Base-by-base conservation (phyloP, 2,888 invertebrate genomes). In the Megamerina dolium region DNA sequence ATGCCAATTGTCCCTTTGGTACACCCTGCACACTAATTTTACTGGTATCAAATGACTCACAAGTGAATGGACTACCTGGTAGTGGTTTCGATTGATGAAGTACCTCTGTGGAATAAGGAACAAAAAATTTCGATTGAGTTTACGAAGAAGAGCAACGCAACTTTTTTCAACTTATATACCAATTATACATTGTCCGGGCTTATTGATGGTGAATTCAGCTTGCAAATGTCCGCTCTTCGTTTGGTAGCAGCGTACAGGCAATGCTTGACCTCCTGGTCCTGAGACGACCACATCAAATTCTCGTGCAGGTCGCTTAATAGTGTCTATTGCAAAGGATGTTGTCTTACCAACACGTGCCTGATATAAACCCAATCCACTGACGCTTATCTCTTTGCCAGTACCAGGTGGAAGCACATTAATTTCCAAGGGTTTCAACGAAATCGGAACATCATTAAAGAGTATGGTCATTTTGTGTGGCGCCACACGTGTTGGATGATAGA, bases 171-270 rank as follows among this genome's bases (percentile, higher is more conserved):
- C 9, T 14, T 9, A 59, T 66, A 68, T 57, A 84, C 85, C 80
- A 55, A 80, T 78, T 34, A 79, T 75, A 56, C 80, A 80, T 53
- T 81, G 78, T 35, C 84, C 84, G 18, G 86, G 80, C 60, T 84
- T 84, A 45, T 83, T 82, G 21, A 89, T 83, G 13, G 85, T 86
- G 71, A 88, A 99, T 71, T 99, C 97, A 0, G 96, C 96, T 66
- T 93, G 84, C 43, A 95, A 76, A 61, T 93, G 85, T 2, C 96
- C 96, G 48, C 95, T 93, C 62, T 95, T 90, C 48, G 96, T 96
- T 66, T 93, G 93, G 69, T 94, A 94, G 64, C 97, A 95, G 45
- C 93, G 70, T 3, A 96, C 91, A 0, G 92, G 90, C 31, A 94
- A 76, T 0, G 89, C 87, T 50, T 83, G 77, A 0, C 86, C 81